Evolutionary conservation across 2,797 vertebrate species (phyloP).

Genomic region (Acipenser oxyrinchus): DNA sequence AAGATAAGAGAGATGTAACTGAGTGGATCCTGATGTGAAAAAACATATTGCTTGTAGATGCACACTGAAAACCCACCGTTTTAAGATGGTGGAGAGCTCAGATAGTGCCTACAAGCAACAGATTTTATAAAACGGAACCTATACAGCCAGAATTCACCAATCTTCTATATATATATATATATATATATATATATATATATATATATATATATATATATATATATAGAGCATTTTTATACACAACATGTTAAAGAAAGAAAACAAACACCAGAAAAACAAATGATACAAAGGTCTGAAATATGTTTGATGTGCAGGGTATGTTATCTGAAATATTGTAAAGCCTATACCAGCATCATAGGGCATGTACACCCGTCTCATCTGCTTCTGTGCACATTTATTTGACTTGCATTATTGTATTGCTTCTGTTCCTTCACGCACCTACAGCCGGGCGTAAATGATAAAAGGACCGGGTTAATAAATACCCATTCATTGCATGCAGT

Average conservation of each 20-base stretch:
- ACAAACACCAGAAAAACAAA: neutral
- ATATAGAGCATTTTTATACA: neutral
- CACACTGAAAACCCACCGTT: neutral
- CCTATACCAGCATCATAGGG: neutral
- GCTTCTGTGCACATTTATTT: neutral
- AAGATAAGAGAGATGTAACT: neutral
- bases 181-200: too few relatives aligned
- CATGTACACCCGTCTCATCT: neutral
- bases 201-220: too few relatives aligned
- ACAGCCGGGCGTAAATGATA: slow-evolving; percentile 8
- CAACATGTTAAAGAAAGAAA: neutral
- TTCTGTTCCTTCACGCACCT: neutral
- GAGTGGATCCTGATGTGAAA: neutral
- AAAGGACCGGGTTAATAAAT: neutral
- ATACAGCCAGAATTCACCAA: neutral
- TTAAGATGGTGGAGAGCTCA: too few relatives aligned
- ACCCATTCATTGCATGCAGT: neutral
- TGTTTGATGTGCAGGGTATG: neutral
- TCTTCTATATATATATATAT: too few relatives aligned
- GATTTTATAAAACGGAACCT: neutral
- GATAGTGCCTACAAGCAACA: too few relatives aligned
- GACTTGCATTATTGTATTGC: neutral
- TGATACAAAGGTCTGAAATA: slow-evolving; percentile 3
- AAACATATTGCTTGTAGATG: slow-evolving; percentile 12
- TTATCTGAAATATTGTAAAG: neutral